These are phyloP conservation scores for Avahi laniger DNA, from an alignment of 2,797 vertebrate species.

Conservation along the genomic window DNA sequence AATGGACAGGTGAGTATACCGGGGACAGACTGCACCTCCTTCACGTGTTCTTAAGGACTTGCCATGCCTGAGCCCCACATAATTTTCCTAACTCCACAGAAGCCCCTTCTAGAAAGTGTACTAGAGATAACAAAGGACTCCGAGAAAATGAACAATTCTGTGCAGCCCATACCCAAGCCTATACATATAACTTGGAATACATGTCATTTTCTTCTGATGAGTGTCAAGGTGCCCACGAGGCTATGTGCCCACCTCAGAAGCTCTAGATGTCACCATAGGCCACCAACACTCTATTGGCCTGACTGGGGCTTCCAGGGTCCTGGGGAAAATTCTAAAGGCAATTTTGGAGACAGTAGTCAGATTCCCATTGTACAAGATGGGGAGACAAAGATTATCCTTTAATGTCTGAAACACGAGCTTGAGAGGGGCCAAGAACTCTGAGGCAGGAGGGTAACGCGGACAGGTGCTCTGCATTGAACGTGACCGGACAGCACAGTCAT, in stretches of 20 bases:
- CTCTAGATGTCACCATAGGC: neutral
- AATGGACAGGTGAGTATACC: neutral
- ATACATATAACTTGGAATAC: neutral
- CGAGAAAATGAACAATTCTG: neutral
- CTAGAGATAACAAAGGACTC: neutral
- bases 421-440: neutral
- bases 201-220: neutral
- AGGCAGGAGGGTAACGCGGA: neutral
- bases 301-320: neutral
- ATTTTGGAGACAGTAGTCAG: neutral
- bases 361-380: neutral
- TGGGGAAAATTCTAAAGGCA: neutral
- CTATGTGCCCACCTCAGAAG: neutral
- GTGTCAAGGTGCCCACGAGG: neutral
- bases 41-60: neutral
- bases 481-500: neutral
- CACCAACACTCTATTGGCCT: neutral
- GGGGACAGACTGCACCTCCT: neutral
- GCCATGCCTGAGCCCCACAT: neutral
- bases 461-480: neutral
- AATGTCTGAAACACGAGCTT: neutral
- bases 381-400: neutral
- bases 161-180: neutral
- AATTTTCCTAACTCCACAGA: neutral
- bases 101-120: neutral